phyloP scores from a whole-genome alignment of 2,113 vertebrate species.

The Sylvicapra grimmia region DNA sequence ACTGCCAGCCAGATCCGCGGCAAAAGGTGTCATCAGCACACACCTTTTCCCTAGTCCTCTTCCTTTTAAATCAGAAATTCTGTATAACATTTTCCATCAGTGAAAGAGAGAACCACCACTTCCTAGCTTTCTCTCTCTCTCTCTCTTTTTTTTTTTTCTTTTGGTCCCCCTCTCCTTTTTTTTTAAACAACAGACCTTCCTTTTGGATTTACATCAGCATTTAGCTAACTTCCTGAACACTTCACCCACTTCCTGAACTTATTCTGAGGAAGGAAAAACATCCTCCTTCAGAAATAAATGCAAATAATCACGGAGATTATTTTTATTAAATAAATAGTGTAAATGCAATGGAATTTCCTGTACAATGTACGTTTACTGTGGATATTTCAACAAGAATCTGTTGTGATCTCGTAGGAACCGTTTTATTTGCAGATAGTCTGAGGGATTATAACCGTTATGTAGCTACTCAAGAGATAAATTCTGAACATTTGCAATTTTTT shows the following conservation, averaged over 20 bases:
- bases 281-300: slow-evolving; percentile 74
- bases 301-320: slow-evolving; percentile 68
- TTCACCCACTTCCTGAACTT: slow-evolving; percentile 79
- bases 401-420: not conserved
- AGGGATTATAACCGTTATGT: not conserved
- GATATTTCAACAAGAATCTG: slow-evolving; percentile 37
- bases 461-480: not conserved
- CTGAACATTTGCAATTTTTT: not conserved
- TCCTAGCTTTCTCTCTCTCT: slow-evolving; percentile 22
- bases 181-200: slow-evolving; percentile 65
- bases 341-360: slow-evolving; percentile 63
- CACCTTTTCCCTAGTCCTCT: slow-evolving; percentile 22
- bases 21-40: not conserved
- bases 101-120: slow-evolving; percentile 12
- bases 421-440: not conserved
- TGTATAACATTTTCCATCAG: slow-evolving; percentile 61
- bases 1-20: not conserved
- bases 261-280: slow-evolving; percentile 76
- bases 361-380: not conserved
- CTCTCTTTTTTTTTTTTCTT: not conserved
- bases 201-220: slow-evolving; percentile 72
- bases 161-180: not conserved
- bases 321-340: slow-evolving; percentile 63
- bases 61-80: slow-evolving; percentile 34
- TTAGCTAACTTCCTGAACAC: slow-evolving; percentile 77